These are phyloP conservation scores for Cossypha polioptera DNA, from an alignment of 2,797 vertebrate genomes.

Conservation along the genomic window DNA sequence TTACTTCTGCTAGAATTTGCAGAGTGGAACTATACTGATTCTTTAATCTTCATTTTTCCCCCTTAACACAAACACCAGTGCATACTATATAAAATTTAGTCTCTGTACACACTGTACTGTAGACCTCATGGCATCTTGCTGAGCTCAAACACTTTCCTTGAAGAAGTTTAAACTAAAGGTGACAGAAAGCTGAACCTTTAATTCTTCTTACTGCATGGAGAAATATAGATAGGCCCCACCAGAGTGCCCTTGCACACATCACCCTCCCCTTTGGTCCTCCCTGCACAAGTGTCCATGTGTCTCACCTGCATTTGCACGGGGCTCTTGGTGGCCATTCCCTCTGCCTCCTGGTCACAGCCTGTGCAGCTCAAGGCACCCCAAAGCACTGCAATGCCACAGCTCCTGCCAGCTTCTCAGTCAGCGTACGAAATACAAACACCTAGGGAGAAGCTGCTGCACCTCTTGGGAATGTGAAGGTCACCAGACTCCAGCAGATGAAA, in stretches of 20 bases:
- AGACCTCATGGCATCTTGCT: not conserved
- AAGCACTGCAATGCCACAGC: not conserved
- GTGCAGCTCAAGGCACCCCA: not conserved
- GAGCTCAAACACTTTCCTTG: not conserved
- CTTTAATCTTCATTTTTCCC: not conserved
- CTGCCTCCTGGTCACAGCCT: not conserved
- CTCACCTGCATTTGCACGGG: rapidly evolving
- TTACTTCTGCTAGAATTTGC: not conserved
- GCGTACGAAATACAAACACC: rapidly evolving
- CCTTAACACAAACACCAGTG: not conserved
- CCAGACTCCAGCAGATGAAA: not conserved
- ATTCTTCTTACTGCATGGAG: not conserved
- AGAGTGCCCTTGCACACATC: not conserved
- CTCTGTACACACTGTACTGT: not conserved
- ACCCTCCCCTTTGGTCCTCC: not conserved
- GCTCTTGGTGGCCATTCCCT: too few species aligned
- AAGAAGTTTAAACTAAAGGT: not conserved
- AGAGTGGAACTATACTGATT: not conserved
- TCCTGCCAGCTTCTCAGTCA: not conserved
- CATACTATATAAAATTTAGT: not conserved
- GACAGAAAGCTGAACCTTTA: not conserved
- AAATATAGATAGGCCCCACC: not conserved
- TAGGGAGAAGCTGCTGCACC: not conserved
- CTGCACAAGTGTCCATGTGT: not conserved
- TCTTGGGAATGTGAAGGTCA: not conserved